Percentiles rank a stretch among this genome's conserved stretches.
Evolutionary conservation across 2,888 invertebrate species (phyloP).

Genomic region (Leptinotarsa rubiginosa): DNA sequence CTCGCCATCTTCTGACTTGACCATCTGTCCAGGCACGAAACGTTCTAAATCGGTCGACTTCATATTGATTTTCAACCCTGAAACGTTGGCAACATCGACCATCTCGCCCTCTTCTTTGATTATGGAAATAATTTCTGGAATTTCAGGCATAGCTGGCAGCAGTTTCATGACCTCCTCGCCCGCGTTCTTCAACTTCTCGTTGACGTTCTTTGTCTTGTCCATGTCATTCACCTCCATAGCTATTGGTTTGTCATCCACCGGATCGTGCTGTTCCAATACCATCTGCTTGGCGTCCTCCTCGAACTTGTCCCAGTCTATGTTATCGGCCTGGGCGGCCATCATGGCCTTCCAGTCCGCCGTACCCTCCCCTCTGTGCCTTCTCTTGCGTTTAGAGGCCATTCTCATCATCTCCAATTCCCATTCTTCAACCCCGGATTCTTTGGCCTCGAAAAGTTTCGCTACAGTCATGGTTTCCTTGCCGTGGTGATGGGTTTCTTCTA

Average conservation of each 20-base stretch:
- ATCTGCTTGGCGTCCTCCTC: slow-evolving; percentile 63
- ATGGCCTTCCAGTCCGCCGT: slow-evolving; percentile 62
- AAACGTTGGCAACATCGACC: slow-evolving; percentile 72
- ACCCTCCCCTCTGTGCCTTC: slow-evolving; percentile 60
- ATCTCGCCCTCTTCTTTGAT: slow-evolving; percentile 72
- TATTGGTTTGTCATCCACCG: slow-evolving; percentile 67
- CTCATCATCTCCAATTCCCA: slow-evolving; percentile 64
- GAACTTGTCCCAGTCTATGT: slow-evolving; percentile 63
- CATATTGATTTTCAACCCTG: slow-evolving; percentile 69
- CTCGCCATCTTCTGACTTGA: slow-evolving; percentile 71
- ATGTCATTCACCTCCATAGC: slow-evolving; percentile 68
- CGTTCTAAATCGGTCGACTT: slow-evolving; percentile 73
- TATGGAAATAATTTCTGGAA: slow-evolving; percentile 73
- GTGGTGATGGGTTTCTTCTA: slow-evolving; percentile 64
- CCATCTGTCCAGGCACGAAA: slow-evolving; percentile 83
- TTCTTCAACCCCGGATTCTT: slow-evolving; percentile 62
- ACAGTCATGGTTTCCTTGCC: slow-evolving; percentile 67
- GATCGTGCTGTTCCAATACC: slow-evolving; percentile 59
- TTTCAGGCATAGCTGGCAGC: slow-evolving; percentile 74
- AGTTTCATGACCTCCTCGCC: slow-evolving; percentile 69
- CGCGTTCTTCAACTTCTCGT: slow-evolving; percentile 71
- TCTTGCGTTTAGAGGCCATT: slow-evolving; percentile 60
- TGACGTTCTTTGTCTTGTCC: slow-evolving; percentile 72
- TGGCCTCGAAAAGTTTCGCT: slow-evolving; percentile 72
- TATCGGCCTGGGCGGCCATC: slow-evolving; percentile 58